Evolutionary conservation across 1,140 invertebrate species (phyloP).

Genomic region (Ylistrum balloti): DNA sequence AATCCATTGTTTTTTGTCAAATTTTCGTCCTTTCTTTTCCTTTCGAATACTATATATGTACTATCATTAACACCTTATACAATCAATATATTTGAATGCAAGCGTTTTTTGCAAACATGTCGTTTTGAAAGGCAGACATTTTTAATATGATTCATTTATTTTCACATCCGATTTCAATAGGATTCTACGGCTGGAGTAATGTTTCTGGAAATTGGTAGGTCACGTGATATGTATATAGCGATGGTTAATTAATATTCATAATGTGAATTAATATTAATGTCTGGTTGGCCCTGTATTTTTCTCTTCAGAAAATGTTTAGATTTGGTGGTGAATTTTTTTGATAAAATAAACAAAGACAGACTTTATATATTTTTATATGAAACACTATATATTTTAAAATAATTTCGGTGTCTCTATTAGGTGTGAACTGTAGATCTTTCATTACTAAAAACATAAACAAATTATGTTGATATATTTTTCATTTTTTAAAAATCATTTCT

Average conservation of each 20-base stretch:
- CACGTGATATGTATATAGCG: slow-evolving; percentile 33
- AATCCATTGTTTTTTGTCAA: not conserved
- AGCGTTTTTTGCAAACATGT: slow-evolving; percentile 20
- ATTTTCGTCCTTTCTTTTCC: not conserved
- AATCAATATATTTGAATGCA: slow-evolving; percentile 21
- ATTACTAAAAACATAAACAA: not conserved
- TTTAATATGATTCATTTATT: slow-evolving; percentile 13
- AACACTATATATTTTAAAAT: not conserved
- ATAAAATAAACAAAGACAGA: slow-evolving; percentile 29
- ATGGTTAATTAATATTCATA: not conserved
- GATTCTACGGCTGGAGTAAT: not conserved
- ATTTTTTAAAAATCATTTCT: not conserved
- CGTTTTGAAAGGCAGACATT: slow-evolving; percentile 28
- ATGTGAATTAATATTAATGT: not conserved
- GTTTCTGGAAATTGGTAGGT: not conserved
- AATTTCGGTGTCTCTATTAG: not conserved
- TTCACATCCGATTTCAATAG: not conserved
- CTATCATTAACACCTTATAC: not conserved
- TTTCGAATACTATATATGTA: not conserved
- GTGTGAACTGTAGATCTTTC: not conserved
- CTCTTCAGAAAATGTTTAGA: slow-evolving; percentile 36
- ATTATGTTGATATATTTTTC: slow-evolving; percentile 11
- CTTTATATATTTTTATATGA: slow-evolving; percentile 36
- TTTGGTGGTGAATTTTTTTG: slow-evolving; percentile 38
- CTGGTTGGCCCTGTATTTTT: not conserved